These are phyloP conservation scores for Alexandromys fortis DNA, from an alignment of 2,113 vertebrate genomes.

Conservation along the genomic window DNA sequence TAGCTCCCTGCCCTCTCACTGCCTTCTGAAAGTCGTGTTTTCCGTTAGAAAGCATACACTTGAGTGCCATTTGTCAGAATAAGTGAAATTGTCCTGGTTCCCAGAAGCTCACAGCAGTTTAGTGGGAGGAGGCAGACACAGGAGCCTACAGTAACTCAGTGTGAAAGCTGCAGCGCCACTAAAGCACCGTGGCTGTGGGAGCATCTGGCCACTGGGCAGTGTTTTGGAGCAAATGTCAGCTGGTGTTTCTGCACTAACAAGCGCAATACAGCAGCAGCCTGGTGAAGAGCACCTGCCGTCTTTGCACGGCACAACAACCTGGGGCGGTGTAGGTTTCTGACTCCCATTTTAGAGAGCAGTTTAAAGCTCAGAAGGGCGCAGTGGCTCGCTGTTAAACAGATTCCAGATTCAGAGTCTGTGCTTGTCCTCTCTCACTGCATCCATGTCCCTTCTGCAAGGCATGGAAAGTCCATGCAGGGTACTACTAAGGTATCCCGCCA, in stretches of 20 bases:
- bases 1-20: not conserved
- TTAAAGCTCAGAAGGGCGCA: constrained; percentile 37
- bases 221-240: constrained; percentile 62
- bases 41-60: constrained; percentile 39
- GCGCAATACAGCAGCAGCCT: not conserved
- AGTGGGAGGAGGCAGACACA: constrained; percentile 17
- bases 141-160: not conserved
- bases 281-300: constrained; percentile 8
- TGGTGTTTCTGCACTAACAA: constrained; percentile 59
- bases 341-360: constrained; percentile 34
- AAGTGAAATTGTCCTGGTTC: constrained; percentile 10
- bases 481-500: not conserved
- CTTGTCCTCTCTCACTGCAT: constrained; percentile 6
- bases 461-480: constrained; percentile 13
- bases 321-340: not conserved
- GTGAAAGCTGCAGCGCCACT: not conserved
- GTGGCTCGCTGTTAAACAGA: constrained; percentile 26
- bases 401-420: constrained; percentile 20
- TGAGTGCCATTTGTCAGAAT: constrained; percentile 24
- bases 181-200: not conserved
- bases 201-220: not conserved
- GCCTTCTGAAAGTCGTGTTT: not conserved
- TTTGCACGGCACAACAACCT: not conserved
- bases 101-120: not conserved
- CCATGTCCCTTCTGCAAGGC: not conserved